These are phyloP conservation scores for Ammodytes marinus DNA, from an alignment of 2,113 vertebrate species.

Conservation along the genomic window DNA sequence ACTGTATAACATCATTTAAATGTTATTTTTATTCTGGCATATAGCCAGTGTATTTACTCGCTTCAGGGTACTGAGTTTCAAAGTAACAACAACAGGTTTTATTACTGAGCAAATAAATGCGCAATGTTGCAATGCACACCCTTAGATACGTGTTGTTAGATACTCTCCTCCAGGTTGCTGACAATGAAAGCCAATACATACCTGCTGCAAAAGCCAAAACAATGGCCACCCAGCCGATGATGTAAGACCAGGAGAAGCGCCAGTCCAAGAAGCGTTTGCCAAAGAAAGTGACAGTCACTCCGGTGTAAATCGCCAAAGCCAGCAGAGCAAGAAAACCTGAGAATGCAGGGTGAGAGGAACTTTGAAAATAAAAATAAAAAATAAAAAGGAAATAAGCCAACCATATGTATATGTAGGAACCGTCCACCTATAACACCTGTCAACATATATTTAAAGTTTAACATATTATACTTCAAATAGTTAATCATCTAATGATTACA, in stretches of 20 bases:
- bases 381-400: not conserved
- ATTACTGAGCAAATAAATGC: not conserved
- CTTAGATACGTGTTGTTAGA: not conserved
- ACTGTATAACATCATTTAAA: not conserved
- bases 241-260: constrained; percentile 91
- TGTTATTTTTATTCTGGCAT: not conserved
- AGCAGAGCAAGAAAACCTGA: constrained; percentile 87
- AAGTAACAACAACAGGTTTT: not conserved
- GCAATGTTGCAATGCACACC: not conserved
- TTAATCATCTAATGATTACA: not conserved
- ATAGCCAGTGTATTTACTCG: not conserved
- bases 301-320: constrained; percentile 87
- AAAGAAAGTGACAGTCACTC: constrained; percentile 86
- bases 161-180: not conserved
- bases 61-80: not conserved
- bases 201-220: constrained; percentile 84
- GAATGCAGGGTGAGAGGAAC: not conserved
- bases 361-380: not conserved
- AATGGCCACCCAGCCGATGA: constrained; percentile 87
- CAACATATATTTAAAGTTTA: not conserved
- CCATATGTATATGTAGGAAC: not conserved
- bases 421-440: not conserved
- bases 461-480: not conserved
- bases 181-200: constrained; percentile 45
- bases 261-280: constrained; percentile 86